These are phyloP conservation scores for Carettochelys insculpta DNA, from an alignment of 2,113 vertebrate genomes.

Conservation along the genomic window DNA sequence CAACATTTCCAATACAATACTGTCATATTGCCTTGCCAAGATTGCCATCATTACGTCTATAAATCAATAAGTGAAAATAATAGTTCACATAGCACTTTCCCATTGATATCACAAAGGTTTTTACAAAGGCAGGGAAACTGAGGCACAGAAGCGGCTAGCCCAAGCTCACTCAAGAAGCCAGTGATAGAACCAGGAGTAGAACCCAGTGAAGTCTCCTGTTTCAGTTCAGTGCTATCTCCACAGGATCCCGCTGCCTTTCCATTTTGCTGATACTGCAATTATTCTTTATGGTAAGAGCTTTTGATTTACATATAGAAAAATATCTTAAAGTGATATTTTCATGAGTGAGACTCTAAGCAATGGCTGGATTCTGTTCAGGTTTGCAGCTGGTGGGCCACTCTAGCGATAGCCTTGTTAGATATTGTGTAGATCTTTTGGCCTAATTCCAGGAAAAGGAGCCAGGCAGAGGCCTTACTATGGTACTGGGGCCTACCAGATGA, in stretches of 20 bases:
- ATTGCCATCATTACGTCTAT: neutral
- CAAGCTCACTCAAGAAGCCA: neutral
- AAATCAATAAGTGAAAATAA: neutral
- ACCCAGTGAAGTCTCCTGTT: neutral
- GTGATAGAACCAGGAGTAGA: neutral
- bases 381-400: neutral
- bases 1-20: neutral
- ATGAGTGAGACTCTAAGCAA: neutral
- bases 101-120: neutral
- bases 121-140: neutral
- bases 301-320: conserved; percentile 11
- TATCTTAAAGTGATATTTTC: conserved; percentile 15
- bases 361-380: neutral
- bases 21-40: neutral
- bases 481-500: neutral
- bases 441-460: neutral
- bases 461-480: neutral
- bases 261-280: neutral
- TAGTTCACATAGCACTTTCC: neutral
- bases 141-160: neutral
- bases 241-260: neutral
- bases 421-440: neutral
- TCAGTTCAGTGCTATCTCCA: neutral
- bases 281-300: neutral
- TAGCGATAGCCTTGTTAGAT: neutral